Base-by-base conservation (phyloP, 1,140 invertebrate species). In the Parasteatoda tepidariorum region DNA sequence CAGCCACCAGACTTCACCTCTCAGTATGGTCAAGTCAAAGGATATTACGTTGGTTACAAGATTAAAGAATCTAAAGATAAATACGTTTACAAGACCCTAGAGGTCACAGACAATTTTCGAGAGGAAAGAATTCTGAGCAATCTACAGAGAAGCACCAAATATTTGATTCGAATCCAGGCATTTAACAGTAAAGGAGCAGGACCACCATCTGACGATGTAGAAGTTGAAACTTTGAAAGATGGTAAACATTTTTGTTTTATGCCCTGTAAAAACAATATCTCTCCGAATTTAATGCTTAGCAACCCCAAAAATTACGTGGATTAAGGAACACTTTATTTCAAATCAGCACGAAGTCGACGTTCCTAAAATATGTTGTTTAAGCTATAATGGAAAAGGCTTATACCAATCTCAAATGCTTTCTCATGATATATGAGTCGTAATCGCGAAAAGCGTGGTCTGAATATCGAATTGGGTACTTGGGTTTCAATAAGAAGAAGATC, bases 61-160 rank as follows among this genome's bases (percentile, higher is more conserved):
- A 86, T 87, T 54, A 87, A 87, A 26, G 88, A 89, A 33, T 88
- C 88, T 31, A 86, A 85, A 0, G 88, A 88, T 22, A 86, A 86
- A 11, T 88, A 86, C 84, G 83, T 85, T 1, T 89, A 87, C 74
- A 85, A 87, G 62, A 88, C 87, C 24, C 30, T 88, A 9, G 87
- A 88, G 18, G 76, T 86, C 31, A 48, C 62, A 26, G 54, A 66
- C 24, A 61, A 82, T n/a, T 76, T 83, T 15, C 34, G 79, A 41
- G 73, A 76, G 22, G 86, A 88, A 70, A 86, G 85, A 33, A 88
- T 87, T 26, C 74, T 91, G 13, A 87, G 88, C 68, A 88, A 94
- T 61, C 90, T 99, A 28, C 95, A 96, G 88, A 97, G 97, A 88
- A 89, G 81, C 67, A 91, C 90, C 1, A 87, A 88, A 74, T 91